These are phyloP conservation scores for Sisor rabdophorus DNA, from an alignment of 2,113 vertebrate genomes.

Conservation along the genomic window DNA sequence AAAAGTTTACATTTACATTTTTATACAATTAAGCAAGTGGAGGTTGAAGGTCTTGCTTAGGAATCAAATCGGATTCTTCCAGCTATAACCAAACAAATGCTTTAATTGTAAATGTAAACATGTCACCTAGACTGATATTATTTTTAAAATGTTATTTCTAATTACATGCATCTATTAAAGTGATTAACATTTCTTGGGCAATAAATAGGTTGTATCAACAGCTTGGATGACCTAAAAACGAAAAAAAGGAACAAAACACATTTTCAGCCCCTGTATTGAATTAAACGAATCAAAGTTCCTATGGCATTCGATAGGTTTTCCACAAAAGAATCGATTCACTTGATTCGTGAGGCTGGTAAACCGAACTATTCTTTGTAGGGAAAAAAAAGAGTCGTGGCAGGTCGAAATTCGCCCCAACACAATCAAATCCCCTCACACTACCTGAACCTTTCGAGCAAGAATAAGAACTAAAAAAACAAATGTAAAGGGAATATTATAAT, in stretches of 20 bases:
- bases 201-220: too few species aligned
- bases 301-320: too few species aligned
- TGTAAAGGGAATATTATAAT: not conserved
- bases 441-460: not conserved
- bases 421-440: not conserved
- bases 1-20: not conserved
- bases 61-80: too few species aligned
- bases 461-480: too few species aligned
- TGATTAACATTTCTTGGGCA: too few species aligned
- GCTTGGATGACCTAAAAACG: too few species aligned
- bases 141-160: too few species aligned
- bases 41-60: too few species aligned
- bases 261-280: not conserved
- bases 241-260: not conserved
- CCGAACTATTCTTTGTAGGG: not conserved
- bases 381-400: not conserved
- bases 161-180: not conserved
- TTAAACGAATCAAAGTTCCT: not conserved
- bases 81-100: too few species aligned
- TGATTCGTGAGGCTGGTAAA: not conserved
- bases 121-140: not conserved
- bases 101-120: not conserved
- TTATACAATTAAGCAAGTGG: too few species aligned
- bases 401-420: not conserved
- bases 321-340: not conserved